Conservation (phyloP, 2,888 invertebrate species). For the Lasioglossum marginatum region DNA sequence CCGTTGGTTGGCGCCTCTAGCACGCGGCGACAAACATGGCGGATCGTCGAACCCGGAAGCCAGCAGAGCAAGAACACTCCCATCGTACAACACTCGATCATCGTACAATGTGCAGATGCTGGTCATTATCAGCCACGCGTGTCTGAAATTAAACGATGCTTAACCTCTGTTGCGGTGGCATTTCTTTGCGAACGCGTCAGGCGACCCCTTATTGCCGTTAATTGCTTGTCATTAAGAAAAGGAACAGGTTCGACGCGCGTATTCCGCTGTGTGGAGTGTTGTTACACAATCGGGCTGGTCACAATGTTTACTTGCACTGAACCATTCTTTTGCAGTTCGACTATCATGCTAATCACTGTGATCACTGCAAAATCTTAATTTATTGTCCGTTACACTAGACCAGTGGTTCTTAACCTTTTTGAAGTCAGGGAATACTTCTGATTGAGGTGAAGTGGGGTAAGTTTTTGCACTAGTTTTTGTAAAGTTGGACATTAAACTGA, state of each 20-base stretch:
- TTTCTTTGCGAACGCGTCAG: background rate
- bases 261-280: background rate
- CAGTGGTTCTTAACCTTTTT: no score
- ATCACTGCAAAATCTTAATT: no score
- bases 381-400: no score
- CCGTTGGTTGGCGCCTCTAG: background rate
- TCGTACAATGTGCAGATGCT: background rate
- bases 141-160: constrained; percentile 1
- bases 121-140: constrained; percentile 12
- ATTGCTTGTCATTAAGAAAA: background rate
- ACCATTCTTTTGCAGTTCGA: background rate
- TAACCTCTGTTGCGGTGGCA: background rate
- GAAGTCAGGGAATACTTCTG: no score
- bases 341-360: no score
- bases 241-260: background rate
- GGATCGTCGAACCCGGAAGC: constrained; percentile 14
- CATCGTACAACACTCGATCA: background rate
- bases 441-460: no score
- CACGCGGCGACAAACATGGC: constrained; percentile 4
- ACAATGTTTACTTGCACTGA: background rate
- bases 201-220: background rate
- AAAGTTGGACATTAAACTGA: no score
- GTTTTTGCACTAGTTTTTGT: no score
- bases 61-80: background rate
- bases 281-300: background rate